Evolutionary conservation across 2,888 invertebrate genomes (phyloP).

Genomic region (Drosophila kanekoi): DNA sequence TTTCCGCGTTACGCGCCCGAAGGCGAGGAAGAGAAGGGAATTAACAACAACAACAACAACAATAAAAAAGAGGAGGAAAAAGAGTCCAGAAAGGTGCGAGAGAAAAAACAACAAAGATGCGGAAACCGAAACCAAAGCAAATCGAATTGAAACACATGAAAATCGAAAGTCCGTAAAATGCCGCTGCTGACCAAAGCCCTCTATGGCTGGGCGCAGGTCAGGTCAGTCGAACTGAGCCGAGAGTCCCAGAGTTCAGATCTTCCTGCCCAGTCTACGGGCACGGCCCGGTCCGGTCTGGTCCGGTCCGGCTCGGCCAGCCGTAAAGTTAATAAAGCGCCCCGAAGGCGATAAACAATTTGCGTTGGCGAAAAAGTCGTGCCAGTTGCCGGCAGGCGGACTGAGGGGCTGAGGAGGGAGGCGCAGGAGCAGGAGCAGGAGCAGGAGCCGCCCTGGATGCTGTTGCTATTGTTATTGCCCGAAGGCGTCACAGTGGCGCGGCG

Average conservation of each 20-base stretch:
- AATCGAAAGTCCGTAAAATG: slow-evolving; percentile 55
- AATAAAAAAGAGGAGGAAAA: background rate
- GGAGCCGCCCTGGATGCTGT: background rate
- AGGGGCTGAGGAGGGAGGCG: too few species aligned
- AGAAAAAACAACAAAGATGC: slow-evolving; percentile 4
- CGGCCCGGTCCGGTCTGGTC: background rate
- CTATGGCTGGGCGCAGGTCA: slow-evolving; percentile 3
- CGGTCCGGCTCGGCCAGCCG: slow-evolving; percentile 51
- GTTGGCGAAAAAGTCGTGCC: slow-evolving; percentile 49
- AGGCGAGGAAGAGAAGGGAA: slow-evolving; percentile 1
- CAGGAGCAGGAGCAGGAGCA: background rate
- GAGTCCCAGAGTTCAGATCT: slow-evolving; percentile 7
- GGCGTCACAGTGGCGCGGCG: slow-evolving; percentile 34
- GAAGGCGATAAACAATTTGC: slow-evolving; percentile 74
- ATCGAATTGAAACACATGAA: slow-evolving; percentile 48
- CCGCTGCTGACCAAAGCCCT: slow-evolving; percentile 2
- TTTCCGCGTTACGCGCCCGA: slow-evolving; percentile 68
- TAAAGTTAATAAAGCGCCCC: slow-evolving; percentile 76
- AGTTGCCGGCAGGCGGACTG: background rate
- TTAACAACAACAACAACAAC: background rate
- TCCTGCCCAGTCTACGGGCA: slow-evolving; percentile 4
- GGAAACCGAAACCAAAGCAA: slow-evolving; percentile 15
- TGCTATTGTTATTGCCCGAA: slow-evolving; percentile 29
- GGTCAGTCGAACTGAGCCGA: slow-evolving; percentile 20
- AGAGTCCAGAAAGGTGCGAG: slow-evolving; percentile 23